phyloP scores from a whole-genome alignment of 2,888 invertebrate species.

The Mystacides longicornis region DNA sequence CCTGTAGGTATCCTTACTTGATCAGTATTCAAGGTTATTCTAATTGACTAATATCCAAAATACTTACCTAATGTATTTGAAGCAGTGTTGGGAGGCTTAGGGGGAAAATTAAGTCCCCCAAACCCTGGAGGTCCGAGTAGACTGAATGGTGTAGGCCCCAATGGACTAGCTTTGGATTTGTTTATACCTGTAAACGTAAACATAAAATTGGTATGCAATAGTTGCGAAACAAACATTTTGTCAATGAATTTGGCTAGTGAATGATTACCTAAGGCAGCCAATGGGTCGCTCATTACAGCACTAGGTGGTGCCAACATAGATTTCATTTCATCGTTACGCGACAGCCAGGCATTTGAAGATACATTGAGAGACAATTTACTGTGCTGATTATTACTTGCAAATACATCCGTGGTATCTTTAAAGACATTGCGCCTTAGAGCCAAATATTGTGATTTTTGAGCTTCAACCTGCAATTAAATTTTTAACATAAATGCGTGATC shows the following conservation, averaged over 20 bases:
- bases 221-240: no score
- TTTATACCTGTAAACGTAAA: slow-evolving; percentile 14
- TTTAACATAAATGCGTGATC: not conserved
- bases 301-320: slow-evolving; percentile 27
- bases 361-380: not conserved
- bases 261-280: slow-evolving; percentile 36
- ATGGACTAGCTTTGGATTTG: slow-evolving; percentile 10
- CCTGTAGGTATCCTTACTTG: no score
- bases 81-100: slow-evolving; percentile 2
- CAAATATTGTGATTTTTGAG: slow-evolving; percentile 78
- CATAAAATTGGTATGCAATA: no score
- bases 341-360: slow-evolving; percentile 32
- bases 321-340: slow-evolving; percentile 24
- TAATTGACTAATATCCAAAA: not conserved
- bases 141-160: slow-evolving; percentile 45
- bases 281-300: slow-evolving; percentile 38
- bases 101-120: slow-evolving; percentile 22
- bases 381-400: slow-evolving; percentile 37
- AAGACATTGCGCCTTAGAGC: slow-evolving; percentile 70
- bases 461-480: slow-evolving; percentile 50
- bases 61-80: slow-evolving; percentile 13
- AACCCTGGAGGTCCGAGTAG: slow-evolving; percentile 32
- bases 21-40: no score
- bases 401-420: slow-evolving; percentile 71
- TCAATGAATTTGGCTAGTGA: no score